Percentiles rank a stretch among this genome's conserved stretches.
Evolutionary conservation across 2,797 vertebrate genomes (phyloP).

Genomic region (Argya squamiceps): DNA sequence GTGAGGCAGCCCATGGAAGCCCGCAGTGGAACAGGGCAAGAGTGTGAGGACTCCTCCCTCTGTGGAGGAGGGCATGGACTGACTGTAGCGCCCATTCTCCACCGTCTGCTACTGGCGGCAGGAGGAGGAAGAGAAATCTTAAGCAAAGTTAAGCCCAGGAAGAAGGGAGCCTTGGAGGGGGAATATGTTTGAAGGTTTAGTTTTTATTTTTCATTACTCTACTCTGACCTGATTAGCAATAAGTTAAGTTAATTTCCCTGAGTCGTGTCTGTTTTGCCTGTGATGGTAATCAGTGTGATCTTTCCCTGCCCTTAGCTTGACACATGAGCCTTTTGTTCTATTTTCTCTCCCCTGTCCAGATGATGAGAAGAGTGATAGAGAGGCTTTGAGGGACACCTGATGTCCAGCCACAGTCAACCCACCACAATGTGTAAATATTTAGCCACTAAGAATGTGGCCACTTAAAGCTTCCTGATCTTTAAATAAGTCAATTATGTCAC

Average conservation of each 20-base stretch:
- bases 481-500: not conserved
- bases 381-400: not conserved
- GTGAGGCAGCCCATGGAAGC: not conserved
- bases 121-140: not conserved
- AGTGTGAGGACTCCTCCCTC: not conserved
- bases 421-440: not conserved
- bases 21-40: not conserved
- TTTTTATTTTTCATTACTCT: not conserved
- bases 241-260: not conserved
- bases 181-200: not conserved
- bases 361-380: not conserved
- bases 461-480: not conserved
- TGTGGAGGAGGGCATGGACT: not conserved
- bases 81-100: not conserved
- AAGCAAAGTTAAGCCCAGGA: not conserved
- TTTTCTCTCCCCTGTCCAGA: not conserved
- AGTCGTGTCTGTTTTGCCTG: not conserved
- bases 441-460: not conserved
- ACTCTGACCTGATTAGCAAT: not conserved
- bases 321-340: not conserved
- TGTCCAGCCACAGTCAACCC: not conserved
- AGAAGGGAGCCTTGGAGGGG: not conserved
- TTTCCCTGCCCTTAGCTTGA: not conserved
- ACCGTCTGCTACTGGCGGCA: fast-evolving
- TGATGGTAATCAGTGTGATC: not conserved